Percentiles rank a stretch among this genome's conserved stretches.
Evolutionary conservation across 2,888 invertebrate species (phyloP).

Genomic region (Pristionchus japonicus): DNA sequence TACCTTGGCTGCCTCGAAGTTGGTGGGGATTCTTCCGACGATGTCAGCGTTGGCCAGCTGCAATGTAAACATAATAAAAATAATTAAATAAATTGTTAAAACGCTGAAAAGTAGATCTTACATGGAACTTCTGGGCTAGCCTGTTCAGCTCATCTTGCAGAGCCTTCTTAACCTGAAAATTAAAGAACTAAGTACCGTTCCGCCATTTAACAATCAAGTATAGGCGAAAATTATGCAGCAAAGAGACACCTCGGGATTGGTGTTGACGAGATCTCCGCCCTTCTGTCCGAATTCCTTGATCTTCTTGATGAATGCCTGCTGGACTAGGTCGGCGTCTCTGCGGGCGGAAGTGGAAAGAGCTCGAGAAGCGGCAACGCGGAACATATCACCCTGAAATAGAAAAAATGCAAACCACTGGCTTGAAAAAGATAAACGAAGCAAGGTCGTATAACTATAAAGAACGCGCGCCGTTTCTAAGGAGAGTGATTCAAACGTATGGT

Average conservation of each 20-base stretch:
- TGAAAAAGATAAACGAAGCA: too few species aligned
- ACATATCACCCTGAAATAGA: constrained; percentile 30
- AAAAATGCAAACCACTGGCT: too few species aligned
- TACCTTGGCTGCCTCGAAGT: constrained; percentile 67
- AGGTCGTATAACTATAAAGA: too few species aligned
- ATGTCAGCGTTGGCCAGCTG: constrained; percentile 68
- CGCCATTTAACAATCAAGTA: too few species aligned
- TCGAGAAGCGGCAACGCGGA: constrained; percentile 46
- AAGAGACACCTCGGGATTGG: constrained; percentile 68
- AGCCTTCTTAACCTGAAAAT: constrained; percentile 66
- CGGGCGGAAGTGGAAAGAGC: constrained; percentile 56
- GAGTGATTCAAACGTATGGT: too few species aligned
- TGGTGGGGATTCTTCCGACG: constrained; percentile 68
- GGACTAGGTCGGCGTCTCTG: constrained; percentile 67
- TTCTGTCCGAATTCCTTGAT: constrained; percentile 72
- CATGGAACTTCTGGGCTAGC: constrained; percentile 72
- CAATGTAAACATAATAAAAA: too few species aligned
- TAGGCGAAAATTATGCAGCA: too few species aligned
- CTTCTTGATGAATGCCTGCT: constrained; percentile 71
- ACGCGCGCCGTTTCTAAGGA: too few species aligned
- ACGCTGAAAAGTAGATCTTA: neutral
- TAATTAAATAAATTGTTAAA: too few species aligned
- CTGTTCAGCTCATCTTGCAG: constrained; percentile 72
- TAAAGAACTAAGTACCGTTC: neutral
- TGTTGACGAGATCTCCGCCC: constrained; percentile 70